Evolutionary conservation across 2,888 invertebrate species (phyloP).

Genomic region (Meteorus colon): DNA sequence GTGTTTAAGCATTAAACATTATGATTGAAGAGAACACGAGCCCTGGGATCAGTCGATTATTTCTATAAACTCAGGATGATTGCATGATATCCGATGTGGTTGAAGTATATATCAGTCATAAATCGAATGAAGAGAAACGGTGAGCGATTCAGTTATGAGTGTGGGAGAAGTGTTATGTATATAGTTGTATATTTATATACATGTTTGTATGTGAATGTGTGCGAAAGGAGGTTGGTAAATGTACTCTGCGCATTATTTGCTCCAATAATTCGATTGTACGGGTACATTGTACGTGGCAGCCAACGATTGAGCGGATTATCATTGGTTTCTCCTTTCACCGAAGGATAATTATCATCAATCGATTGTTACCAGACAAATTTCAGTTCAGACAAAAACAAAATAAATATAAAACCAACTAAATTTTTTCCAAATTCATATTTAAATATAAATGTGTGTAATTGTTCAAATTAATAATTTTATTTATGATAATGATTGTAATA

Average conservation of each 20-base stretch:
- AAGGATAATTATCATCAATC: slow-evolving; percentile 38
- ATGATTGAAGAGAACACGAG: slow-evolving; percentile 1
- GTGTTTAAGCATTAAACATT: slow-evolving; percentile 14
- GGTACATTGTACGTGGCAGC: slow-evolving; percentile 44
- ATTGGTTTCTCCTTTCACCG: slow-evolving; percentile 35
- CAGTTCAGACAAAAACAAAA: neutral
- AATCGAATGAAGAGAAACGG: slow-evolving; percentile 32
- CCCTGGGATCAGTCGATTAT: slow-evolving; percentile 3
- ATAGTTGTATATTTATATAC: slow-evolving; percentile 5
- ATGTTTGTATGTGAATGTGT: slow-evolving; percentile 17
- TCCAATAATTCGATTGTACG: slow-evolving; percentile 45
- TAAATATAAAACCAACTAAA: too few relatives aligned
- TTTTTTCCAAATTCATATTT: too few relatives aligned
- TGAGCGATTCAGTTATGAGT: neutral
- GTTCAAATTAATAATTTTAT: too few relatives aligned
- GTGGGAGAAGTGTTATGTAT: slow-evolving; percentile 19
- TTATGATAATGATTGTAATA: too few relatives aligned
- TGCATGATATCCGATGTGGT: slow-evolving; percentile 12
- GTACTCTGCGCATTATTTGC: slow-evolving; percentile 44
- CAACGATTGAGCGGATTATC: slow-evolving; percentile 43
- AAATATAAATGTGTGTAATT: too few relatives aligned
- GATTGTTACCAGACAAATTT: slow-evolving; percentile 14
- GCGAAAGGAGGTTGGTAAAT: slow-evolving; percentile 38
- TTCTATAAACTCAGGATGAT: slow-evolving; percentile 29
- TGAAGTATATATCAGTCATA: slow-evolving; percentile 21